Percentiles rank a stretch among this genome's conserved stretches.
Conservation (phyloP, 1,140 invertebrate genomes). For the Drosophila setifemur region DNA sequence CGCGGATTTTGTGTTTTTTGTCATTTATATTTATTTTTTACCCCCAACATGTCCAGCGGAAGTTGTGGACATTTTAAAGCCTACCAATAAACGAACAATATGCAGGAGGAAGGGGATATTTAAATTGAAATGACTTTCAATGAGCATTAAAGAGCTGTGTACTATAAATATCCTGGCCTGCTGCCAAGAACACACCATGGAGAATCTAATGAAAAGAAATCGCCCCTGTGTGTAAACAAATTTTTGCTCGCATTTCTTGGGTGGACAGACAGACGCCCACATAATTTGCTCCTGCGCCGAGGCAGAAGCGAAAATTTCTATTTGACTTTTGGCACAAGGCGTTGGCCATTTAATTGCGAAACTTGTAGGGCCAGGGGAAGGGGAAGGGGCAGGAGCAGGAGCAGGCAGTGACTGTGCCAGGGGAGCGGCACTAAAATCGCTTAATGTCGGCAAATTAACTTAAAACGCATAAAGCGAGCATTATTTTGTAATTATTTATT, state of each 20-base stretch:
- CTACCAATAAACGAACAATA: constrained; percentile 34
- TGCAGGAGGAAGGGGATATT: constrained; percentile 4
- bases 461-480: constrained; percentile 80
- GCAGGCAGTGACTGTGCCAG: constrained; percentile 10
- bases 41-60: constrained; percentile 33
- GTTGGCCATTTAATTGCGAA: constrained; percentile 69
- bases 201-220: constrained; percentile 39
- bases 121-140: neutral
- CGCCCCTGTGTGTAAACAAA: constrained; percentile 34
- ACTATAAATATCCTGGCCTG: neutral
- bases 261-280: constrained; percentile 59
- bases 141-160: constrained; percentile 4
- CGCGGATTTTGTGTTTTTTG: constrained; percentile 7
- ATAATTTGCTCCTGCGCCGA: constrained; percentile 29
- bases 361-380: neutral
- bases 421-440: constrained; percentile 71
- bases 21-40: no score
- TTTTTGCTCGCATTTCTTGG: constrained; percentile 39
- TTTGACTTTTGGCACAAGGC: constrained; percentile 64
- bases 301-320: constrained; percentile 28
- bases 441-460: constrained; percentile 80
- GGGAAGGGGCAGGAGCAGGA: no score
- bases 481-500: constrained; percentile 81
- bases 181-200: neutral
- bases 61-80: constrained; percentile 51